A percentile compares a stretch with the other conserved stretches of the same genome.
phyloP scores from a whole-genome alignment of 2,113 vertebrate genomes.

The Phylloscopus whistleri region DNA sequence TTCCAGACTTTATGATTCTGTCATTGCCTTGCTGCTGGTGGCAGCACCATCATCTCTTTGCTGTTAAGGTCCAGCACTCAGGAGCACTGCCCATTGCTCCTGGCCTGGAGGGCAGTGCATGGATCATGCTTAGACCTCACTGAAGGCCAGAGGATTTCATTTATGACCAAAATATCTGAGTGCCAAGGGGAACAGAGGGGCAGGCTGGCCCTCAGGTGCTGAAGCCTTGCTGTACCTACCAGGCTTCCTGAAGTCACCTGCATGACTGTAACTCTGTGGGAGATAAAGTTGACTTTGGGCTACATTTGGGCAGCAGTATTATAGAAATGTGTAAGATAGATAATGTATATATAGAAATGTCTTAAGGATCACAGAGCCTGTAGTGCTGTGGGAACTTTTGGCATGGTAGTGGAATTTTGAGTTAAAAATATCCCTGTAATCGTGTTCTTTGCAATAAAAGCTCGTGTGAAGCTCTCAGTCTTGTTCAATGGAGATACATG shows the following conservation, averaged over 20 bases:
- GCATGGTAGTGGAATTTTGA: background rate
- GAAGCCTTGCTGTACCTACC: background rate
- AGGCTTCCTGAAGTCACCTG: background rate
- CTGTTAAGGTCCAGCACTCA: rapidly evolving
- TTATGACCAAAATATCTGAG: background rate
- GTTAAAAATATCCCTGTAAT: background rate
- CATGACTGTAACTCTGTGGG: background rate
- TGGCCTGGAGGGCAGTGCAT: background rate
- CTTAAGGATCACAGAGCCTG: background rate
- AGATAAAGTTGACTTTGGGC: background rate
- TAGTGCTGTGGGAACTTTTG: background rate
- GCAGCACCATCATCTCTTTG: background rate
- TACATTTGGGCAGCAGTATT: background rate
- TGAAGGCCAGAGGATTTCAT: background rate
- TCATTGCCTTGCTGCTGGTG: background rate
- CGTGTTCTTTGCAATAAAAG: background rate
- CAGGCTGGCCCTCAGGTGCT: background rate
- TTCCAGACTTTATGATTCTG: background rate
- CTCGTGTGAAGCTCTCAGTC: background rate
- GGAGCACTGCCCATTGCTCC: background rate
- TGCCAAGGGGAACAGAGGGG: background rate
- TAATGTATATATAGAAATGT: background rate
- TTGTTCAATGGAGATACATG: background rate
- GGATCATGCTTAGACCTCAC: background rate
- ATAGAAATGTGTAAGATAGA: background rate